A percentile compares a stretch with the other conserved stretches of the same genome.
These are phyloP conservation scores for Philopotamus ludificatus DNA, from an alignment of 1,140 invertebrate genomes.

Conservation along the genomic window DNA sequence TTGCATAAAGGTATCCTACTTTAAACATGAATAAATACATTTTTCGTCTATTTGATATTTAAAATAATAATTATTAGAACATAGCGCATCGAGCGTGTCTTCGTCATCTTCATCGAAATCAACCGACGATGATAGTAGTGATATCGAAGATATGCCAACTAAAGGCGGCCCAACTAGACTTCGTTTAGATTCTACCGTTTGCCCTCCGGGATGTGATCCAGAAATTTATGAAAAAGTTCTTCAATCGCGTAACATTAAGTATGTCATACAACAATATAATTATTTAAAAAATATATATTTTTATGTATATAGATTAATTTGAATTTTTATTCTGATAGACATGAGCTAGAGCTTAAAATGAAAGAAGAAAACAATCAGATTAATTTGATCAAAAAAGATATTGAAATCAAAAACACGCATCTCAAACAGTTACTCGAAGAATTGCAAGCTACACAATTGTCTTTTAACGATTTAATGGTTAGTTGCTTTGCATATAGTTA, in stretches of 20 bases:
- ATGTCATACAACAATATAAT: slow-evolving; percentile 29
- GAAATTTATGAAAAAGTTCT: slow-evolving; percentile 67
- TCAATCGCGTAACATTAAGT: slow-evolving; percentile 59
- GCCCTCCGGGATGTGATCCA: slow-evolving; percentile 71
- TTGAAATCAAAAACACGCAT: slow-evolving; percentile 21
- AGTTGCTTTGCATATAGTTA: too few relatives aligned
- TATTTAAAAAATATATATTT: not conserved
- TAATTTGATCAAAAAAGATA: slow-evolving; percentile 13
- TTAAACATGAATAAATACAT: too few relatives aligned
- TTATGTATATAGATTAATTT: not conserved
- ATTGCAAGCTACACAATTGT: slow-evolving; percentile 25
- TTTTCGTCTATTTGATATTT: too few relatives aligned
- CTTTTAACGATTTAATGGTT: slow-evolving; percentile 29
- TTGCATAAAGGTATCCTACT: too few relatives aligned
- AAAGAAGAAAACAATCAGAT: slow-evolving; percentile 30
- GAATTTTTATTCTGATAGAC: slow-evolving; percentile 13
- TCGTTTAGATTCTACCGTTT: slow-evolving; percentile 70
- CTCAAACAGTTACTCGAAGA: slow-evolving; percentile 2
- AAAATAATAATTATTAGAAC: too few relatives aligned
- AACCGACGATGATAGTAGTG: slow-evolving; percentile 60
- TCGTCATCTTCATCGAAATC: slow-evolving; percentile 55
- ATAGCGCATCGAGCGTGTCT: slow-evolving; percentile 40
- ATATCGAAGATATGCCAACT: slow-evolving; percentile 53
- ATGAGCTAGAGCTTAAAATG: slow-evolving; percentile 31
- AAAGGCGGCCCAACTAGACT: slow-evolving; percentile 59